Evolutionary conservation across 2,113 vertebrate genomes (phyloP).

Genomic region (Leiothrix lutea): DNA sequence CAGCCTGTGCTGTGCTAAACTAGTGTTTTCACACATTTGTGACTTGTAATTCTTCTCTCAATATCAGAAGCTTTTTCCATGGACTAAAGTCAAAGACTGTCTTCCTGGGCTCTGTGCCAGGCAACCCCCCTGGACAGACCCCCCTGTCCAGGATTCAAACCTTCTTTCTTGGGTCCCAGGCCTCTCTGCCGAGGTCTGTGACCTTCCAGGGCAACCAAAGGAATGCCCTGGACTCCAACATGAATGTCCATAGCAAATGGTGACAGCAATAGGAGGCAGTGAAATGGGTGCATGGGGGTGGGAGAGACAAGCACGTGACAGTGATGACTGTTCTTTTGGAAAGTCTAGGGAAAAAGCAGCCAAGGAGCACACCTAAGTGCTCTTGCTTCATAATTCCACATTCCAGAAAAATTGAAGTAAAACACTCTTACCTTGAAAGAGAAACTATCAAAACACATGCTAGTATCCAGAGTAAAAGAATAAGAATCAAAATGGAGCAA

Average conservation of each 20-base stretch:
- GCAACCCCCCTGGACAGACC: too few relatives aligned
- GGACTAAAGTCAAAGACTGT: too few relatives aligned
- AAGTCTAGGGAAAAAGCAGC: neutral
- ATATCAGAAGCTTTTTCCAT: too few relatives aligned
- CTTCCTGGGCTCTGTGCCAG: too few relatives aligned
- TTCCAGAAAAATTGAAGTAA: neutral
- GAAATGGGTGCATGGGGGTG: accelerated
- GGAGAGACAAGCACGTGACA: neutral
- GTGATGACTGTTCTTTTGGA: accelerated
- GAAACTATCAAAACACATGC: neutral
- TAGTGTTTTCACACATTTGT: too few relatives aligned
- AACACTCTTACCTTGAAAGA: neutral
- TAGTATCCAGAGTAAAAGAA: neutral
- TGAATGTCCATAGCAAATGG: neutral
- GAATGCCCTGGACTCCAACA: too few relatives aligned
- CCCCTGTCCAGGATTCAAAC: too few relatives aligned
- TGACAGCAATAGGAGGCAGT: neutral
- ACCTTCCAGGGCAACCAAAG: too few relatives aligned
- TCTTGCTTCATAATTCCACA: neutral
- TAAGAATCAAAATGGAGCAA: neutral
- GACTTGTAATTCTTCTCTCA: too few relatives aligned
- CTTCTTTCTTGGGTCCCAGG: too few relatives aligned
- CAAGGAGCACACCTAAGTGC: neutral
- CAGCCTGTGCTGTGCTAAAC: too few relatives aligned
- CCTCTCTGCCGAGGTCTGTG: too few relatives aligned